phyloP scores from a whole-genome alignment of 2,113 vertebrate genomes.

The Chinchilla lanigera region DNA sequence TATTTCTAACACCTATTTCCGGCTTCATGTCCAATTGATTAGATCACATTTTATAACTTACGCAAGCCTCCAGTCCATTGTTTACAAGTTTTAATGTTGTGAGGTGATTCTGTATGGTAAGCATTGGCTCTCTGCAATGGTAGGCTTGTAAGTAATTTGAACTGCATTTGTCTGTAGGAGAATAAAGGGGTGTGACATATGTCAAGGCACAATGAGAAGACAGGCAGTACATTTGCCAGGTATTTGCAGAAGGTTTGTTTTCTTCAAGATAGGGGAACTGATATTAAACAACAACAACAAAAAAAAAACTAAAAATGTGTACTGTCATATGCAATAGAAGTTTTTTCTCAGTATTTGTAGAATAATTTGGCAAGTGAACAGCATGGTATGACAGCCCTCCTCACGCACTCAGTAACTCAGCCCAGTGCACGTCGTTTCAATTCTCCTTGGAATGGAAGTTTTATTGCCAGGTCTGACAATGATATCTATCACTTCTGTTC shows the following conservation, averaged over 20 bases:
- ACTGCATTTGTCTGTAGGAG: neutral
- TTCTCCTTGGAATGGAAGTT: neutral
- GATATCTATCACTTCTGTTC: neutral
- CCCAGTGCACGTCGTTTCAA: neutral
- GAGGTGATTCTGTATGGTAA: neutral
- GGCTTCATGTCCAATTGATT: neutral
- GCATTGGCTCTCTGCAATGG: neutral
- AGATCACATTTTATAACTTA: neutral
- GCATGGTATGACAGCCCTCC: rapidly evolving
- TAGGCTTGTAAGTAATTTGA: neutral
- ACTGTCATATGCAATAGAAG: neutral
- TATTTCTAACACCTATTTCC: neutral
- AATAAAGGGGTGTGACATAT: neutral
- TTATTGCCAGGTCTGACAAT: neutral
- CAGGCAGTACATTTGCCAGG: neutral
- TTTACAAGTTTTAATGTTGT: neutral
- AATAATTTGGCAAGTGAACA: neutral
- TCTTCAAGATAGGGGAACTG: neutral
- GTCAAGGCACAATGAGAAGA: neutral
- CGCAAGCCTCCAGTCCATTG: neutral
- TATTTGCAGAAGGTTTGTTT: neutral
- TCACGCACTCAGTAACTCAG: neutral
- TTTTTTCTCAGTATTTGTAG: neutral
- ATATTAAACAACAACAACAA: neutral
- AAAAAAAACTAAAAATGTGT: neutral